Percentiles rank a stretch among this genome's conserved stretches.
phyloP scores from a whole-genome alignment of 2,888 invertebrate genomes.

The Amblyjoppa fuscipennis region DNA sequence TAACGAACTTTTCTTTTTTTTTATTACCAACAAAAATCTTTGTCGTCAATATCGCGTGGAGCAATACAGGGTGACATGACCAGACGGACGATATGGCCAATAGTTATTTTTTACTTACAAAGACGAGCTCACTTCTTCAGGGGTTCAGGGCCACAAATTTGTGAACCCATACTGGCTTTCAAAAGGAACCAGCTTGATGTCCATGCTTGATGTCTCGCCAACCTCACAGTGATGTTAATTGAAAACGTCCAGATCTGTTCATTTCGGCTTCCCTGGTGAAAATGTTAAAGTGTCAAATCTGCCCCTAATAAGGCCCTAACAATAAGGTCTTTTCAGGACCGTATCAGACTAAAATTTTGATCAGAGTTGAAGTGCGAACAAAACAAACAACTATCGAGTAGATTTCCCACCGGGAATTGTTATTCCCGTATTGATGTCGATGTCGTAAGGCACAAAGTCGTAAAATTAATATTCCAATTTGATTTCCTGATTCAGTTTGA shows the following conservation, averaged over 20 bases:
- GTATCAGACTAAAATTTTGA: too few relatives aligned
- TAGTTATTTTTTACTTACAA: background rate
- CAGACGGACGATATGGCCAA: background rate
- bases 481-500: background rate
- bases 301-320: too few relatives aligned
- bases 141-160: background rate
- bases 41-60: conserved; percentile 4
- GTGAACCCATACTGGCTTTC: background rate
- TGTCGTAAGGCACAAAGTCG: background rate
- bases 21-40: background rate
- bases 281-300: too few relatives aligned
- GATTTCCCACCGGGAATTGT: background rate
- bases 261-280: background rate
- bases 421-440: background rate
- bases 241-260: background rate
- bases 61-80: background rate
- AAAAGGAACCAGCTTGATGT: background rate
- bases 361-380: background rate
- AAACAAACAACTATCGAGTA: background rate
- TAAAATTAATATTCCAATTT: conserved; percentile 11
- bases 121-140: background rate
- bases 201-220: background rate
- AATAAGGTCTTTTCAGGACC: too few relatives aligned
- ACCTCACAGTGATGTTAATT: background rate
- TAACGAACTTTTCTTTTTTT: conserved; percentile 34